Evolutionary conservation across 2,797 vertebrate species (phyloP), one percentile per base, ranked within the genome.

Genomic region (Dallia pectoralis): DNA sequence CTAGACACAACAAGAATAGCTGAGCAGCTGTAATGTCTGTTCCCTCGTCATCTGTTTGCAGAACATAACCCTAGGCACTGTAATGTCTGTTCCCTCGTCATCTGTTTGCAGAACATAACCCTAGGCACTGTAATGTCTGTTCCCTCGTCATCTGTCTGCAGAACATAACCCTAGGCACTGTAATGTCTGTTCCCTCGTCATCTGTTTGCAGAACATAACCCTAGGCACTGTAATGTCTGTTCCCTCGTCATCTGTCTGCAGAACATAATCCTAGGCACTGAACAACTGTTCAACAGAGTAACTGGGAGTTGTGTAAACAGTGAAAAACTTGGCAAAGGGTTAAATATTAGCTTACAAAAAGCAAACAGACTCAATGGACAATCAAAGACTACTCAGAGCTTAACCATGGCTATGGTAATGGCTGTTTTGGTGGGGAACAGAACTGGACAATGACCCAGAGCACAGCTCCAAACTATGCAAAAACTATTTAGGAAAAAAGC

Each of bases 191-290:
- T 99, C 97, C 97, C 99, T 49, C 15, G 48, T 49, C 48, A 51
- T 51, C 48, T 19, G 48, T 51, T 51, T 5, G 48, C 48, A 4
- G 16, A 19, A n/a, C n/a, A n/a, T n/a, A n/a, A n/a, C n/a, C n/a
- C n/a, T n/a, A n/a, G n/a, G n/a, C n/a, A n/a, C 88, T 98, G 84
- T 5, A 99, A 92, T 67, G 99, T 94, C 88, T 99, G 96, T 90
- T 99, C 97, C 97, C 99, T 49, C 15, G 48, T 49, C 48, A 51
- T 51, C 48, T 19, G 48, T 51, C 19, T 5, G 48, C 48, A 4
- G 16, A 19, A n/a, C n/a, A n/a, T n/a, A 76, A 68, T 92, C 92
- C 78, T 87, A 12, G 86, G 85, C 33, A 2, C 48, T 49, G 3
- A 51, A 16, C 19, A n/a, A 18, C 49, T 51, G 4, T 51, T 18